Percentiles rank a stretch among this genome's conserved stretches.
These are phyloP conservation scores for Diabrotica virgifera DNA, from an alignment of 1,140 invertebrate species.

Conservation along the genomic window DNA sequence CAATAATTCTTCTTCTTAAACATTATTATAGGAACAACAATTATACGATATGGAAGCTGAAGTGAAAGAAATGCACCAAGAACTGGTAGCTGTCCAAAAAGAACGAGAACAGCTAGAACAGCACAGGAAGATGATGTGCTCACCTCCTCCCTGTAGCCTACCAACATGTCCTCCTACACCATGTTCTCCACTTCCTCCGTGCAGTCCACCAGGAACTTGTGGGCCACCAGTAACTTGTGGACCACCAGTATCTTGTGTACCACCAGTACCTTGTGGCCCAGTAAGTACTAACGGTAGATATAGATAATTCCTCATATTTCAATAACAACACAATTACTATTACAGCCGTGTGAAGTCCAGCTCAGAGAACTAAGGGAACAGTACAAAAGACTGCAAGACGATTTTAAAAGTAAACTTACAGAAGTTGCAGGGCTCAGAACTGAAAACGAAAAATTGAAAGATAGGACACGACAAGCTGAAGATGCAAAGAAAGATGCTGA, in stretches of 20 bases:
- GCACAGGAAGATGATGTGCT: constrained; percentile 46
- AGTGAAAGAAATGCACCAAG: constrained; percentile 58
- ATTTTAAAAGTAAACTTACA: constrained; percentile 56
- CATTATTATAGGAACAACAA: constrained; percentile 54
- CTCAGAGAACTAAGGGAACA: constrained; percentile 54
- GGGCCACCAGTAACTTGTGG: constrained; percentile 5
- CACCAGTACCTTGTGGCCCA: constrained; percentile 9
- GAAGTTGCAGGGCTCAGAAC: constrained; percentile 55
- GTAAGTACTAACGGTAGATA: constrained; percentile 9
- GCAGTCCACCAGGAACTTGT: neutral
- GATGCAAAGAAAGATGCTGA: constrained; percentile 55
- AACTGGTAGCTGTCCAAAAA: constrained; percentile 56
- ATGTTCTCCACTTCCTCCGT: constrained; percentile 25
- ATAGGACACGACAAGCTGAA: constrained; percentile 51
- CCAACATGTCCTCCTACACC: constrained; percentile 20
- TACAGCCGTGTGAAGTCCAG: constrained; percentile 31
- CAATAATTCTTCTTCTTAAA: constrained; percentile 12
- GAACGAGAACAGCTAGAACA: constrained; percentile 57
- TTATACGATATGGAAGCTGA: constrained; percentile 60
- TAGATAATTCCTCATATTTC: neutral
- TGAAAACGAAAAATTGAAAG: constrained; percentile 53
- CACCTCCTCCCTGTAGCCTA: constrained; percentile 24
- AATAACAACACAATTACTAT: neutral
- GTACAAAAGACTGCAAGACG: constrained; percentile 55
- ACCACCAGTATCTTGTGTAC: no score